Percentiles rank a stretch among this genome's conserved stretches.
phyloP scores from a whole-genome alignment of 2,888 invertebrate species.

The Xiphydria camelus region DNA sequence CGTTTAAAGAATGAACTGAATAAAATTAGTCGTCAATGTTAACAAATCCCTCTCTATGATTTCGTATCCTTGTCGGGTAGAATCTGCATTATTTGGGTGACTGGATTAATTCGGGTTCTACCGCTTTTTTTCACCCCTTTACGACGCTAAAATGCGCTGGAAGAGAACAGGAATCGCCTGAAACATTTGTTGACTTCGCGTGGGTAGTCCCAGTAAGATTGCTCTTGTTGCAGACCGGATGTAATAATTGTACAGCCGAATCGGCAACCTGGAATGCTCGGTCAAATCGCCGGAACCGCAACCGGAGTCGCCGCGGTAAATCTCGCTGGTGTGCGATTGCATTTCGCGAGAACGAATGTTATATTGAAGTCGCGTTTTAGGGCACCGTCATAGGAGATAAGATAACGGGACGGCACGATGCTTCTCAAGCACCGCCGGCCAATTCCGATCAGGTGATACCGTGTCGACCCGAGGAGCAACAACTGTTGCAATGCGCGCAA shows the following conservation, averaged over 20 bases:
- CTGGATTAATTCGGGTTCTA: no score
- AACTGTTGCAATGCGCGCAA: slow-evolving; percentile 23
- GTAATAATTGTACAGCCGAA: slow-evolving; percentile 26
- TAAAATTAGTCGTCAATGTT: slow-evolving; percentile 27
- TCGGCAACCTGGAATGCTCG: slow-evolving; percentile 25
- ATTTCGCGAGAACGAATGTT: no score
- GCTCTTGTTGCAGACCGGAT: slow-evolving; percentile 12
- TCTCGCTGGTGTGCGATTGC: no score
- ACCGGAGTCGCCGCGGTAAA: slow-evolving; percentile 36
- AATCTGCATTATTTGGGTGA: no score
- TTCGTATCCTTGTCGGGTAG: no score
- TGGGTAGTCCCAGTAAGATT: no score
- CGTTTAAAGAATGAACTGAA: slow-evolving; percentile 12
- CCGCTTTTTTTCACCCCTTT: no score
- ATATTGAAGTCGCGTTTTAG: no score
- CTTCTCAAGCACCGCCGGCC: slow-evolving; percentile 6
- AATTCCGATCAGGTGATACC: not conserved
- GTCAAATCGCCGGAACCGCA: slow-evolving; percentile 33
- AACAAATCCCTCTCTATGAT: slow-evolving; percentile 3
- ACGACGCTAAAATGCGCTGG: no score
- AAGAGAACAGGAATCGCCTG: no score
- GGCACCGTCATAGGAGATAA: slow-evolving; percentile 26
- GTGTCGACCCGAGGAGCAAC: slow-evolving; percentile 18
- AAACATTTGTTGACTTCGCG: no score
- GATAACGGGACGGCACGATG: slow-evolving; percentile 22